Evolutionary conservation across 1,140 invertebrate species (phyloP).

Genomic region (Brachionus rubens): DNA sequence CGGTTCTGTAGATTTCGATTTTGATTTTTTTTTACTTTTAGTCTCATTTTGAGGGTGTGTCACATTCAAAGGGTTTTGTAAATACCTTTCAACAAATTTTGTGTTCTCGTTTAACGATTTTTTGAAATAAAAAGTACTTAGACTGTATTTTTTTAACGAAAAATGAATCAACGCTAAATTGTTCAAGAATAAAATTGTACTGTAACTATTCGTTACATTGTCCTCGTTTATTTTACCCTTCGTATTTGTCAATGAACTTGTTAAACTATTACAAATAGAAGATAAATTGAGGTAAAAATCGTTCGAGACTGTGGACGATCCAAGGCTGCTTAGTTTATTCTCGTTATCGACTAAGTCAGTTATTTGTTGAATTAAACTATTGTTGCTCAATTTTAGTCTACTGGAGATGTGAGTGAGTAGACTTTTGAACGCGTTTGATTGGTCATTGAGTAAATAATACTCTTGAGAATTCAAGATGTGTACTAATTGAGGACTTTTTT

Average conservation of each 20-base stretch:
- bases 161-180: constrained; percentile 39
- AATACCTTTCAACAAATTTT: constrained; percentile 27
- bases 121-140: constrained; percentile 23
- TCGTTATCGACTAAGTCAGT: background rate
- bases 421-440: background rate
- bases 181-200: constrained; percentile 9
- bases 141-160: constrained; percentile 34
- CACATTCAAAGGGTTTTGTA: background rate
- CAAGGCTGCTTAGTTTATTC: background rate
- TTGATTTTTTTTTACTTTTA: constrained; percentile 15
- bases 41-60: background rate
- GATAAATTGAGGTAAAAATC: constrained; percentile 9
- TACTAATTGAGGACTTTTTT: background rate
- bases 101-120: constrained; percentile 7
- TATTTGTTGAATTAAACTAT: background rate
- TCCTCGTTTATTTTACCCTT: background rate
- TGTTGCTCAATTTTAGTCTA: background rate
- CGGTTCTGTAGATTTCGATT: background rate
- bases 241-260: background rate
- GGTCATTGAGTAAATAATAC: background rate
- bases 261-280: background rate
- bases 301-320: background rate
- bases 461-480: background rate
- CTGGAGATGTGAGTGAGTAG: background rate
- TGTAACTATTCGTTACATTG: constrained; percentile 7